These are phyloP conservation scores for Megatriorchis doriae DNA, from an alignment of 2,113 vertebrate genomes.

Conservation along the genomic window DNA sequence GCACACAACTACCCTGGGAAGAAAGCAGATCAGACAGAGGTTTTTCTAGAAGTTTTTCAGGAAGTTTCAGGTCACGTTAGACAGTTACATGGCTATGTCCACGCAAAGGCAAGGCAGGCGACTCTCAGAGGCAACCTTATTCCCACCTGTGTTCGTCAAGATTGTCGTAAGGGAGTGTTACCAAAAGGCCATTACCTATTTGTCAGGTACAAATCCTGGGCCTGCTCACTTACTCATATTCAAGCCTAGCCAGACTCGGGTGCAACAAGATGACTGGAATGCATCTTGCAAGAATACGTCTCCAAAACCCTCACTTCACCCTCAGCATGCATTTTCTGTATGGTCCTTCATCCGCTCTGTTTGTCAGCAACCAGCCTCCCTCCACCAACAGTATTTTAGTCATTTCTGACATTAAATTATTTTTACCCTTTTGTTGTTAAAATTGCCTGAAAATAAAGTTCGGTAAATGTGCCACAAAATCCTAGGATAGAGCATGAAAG, in stretches of 20 bases:
- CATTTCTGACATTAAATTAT: not conserved
- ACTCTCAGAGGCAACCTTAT: not conserved
- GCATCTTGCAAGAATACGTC: not conserved
- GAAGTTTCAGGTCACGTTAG: not conserved
- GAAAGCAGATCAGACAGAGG: not conserved
- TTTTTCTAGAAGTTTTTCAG: not conserved
- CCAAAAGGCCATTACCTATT: not conserved
- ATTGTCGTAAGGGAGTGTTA: not conserved
- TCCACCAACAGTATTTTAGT: not conserved
- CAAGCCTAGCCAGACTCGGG: not conserved
- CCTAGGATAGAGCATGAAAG: not conserved
- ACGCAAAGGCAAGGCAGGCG: not conserved
- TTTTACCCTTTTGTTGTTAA: not conserved
- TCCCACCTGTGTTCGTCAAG: not conserved
- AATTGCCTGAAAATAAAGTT: not conserved
- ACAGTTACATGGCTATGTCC: not conserved
- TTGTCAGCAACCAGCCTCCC: not conserved
- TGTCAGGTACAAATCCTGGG: not conserved
- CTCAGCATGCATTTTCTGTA: not conserved
- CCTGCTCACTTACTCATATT: not conserved
- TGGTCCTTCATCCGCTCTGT: not conserved
- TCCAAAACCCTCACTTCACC: not conserved
- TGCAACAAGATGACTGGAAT: not conserved
- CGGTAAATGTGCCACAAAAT: not conserved
- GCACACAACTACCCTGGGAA: not conserved